Percentiles rank a stretch among this genome's conserved stretches.
These are phyloP conservation scores for Cyclophora albipunctata DNA, from an alignment of 2,888 invertebrate genomes.

Conservation along the genomic window DNA sequence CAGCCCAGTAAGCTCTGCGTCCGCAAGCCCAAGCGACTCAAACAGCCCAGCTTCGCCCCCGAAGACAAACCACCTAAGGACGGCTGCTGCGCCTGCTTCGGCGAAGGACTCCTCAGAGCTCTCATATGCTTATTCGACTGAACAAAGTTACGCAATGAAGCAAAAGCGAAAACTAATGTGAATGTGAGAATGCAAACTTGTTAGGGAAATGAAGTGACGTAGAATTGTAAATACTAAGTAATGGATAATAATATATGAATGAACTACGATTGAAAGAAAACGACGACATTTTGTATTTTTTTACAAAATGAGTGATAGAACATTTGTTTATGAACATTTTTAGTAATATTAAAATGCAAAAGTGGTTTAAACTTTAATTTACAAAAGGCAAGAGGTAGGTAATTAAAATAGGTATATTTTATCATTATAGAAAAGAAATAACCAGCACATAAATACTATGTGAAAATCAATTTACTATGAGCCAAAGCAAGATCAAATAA, in stretches of 20 bases:
- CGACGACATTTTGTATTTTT: conserved; percentile 46
- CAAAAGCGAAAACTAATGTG: conserved; percentile 1
- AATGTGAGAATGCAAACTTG: conserved; percentile 1
- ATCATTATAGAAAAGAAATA: too few relatives aligned
- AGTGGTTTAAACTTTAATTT: too few relatives aligned
- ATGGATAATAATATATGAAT: too few relatives aligned
- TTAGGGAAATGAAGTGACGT: not conserved
- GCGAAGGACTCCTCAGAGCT: conserved; percentile 65
- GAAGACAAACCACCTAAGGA: conserved; percentile 49
- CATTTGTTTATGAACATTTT: not conserved
- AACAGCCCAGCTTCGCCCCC: conserved; percentile 58
- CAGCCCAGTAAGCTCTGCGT: conserved; percentile 51
- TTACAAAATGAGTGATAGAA: conserved; percentile 29
- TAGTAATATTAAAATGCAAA: conserved; percentile 1
- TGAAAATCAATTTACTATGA: too few relatives aligned
- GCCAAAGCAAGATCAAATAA: too few relatives aligned
- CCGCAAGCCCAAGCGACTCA: conserved; percentile 52
- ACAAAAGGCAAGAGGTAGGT: too few relatives aligned
- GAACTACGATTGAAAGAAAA: conserved; percentile 5
- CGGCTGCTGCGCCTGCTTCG: conserved; percentile 69
- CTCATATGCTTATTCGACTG: conserved; percentile 74
- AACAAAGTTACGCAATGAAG: conserved; percentile 15
- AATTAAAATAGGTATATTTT: too few relatives aligned
- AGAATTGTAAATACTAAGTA: conserved; percentile 6
- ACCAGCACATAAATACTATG: too few relatives aligned